Evolutionary conservation across 2,113 vertebrate genomes (phyloP), one percentile per base, ranked within the genome.

Genomic region (Elanus axillaris): DNA sequence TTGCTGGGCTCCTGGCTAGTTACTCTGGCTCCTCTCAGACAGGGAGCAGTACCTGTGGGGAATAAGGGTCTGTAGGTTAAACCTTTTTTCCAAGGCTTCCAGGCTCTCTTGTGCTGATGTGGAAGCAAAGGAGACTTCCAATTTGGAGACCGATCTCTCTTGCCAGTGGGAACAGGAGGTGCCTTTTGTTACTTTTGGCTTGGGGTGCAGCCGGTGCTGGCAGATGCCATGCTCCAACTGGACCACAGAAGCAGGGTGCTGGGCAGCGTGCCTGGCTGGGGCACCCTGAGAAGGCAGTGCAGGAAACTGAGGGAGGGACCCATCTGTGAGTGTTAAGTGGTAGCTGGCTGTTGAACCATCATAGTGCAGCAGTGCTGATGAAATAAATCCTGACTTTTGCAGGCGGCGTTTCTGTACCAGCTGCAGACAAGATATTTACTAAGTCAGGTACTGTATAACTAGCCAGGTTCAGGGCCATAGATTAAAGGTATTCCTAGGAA

Each of bases 371-470:
- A 7, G 25, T 25, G 31, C 73, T 93, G 67, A 94, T 34, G 53
- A 76, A 43, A 66, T 85, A 16, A 86, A 93, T 86, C 63, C 66
- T 58, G 48, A 11, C 53, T 91, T 84, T 97, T 95, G 10, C 67
- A 99, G 99, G 99, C 98, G 6, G 97, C 98, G 16, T 99, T 99
- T 86, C 95, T 99, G 77, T 98, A 99, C 95, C 98, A 98, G 73
- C 93, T 99, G 59, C 99, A 99, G 97, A 98, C 98, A 9, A 89
- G 98, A 77, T 99, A 99, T 86, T 98, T 99, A 21, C 98, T 99
- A 96, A 99, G 98, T 69, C 99, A 99, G 96, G 99, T 99, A 98
- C 11, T 85, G 93, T 95, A n/a, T 31, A 27, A 85, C 38, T 14
- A 59, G 19, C 48, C 25, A 52, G 62, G 38, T 50, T 60, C 79